Conservation (phyloP, 2,888 invertebrate genomes). For the Drosophila mercatorum region DNA sequence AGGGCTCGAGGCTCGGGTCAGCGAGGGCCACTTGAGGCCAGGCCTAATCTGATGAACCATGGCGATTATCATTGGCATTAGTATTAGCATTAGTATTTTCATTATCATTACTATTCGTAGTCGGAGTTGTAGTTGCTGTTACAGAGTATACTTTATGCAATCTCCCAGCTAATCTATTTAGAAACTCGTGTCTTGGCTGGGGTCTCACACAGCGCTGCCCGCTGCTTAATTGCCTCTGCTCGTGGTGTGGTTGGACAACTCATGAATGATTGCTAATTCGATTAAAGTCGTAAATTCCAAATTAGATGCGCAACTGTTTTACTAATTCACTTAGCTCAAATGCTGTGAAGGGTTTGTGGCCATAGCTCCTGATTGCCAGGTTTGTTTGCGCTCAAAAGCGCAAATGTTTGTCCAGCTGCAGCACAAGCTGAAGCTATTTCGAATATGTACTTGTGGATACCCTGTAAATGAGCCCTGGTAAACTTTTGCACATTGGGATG, state of each 20-base stretch:
- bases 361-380: neutral
- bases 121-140: too few species aligned
- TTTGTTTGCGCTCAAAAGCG: neutral
- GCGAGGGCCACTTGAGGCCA: neutral
- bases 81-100: neutral
- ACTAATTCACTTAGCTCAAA: conserved; percentile 5
- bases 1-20: neutral
- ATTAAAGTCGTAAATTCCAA: conserved; percentile 1
- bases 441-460: neutral
- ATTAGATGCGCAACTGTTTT: neutral
- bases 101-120: conserved; percentile 40
- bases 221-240: neutral
- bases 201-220: neutral
- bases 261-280: conserved; percentile 1
- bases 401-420: neutral
- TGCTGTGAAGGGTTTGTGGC: neutral
- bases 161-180: neutral
- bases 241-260: neutral
- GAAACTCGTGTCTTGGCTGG: neutral
- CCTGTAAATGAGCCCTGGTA: neutral
- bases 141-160: neutral
- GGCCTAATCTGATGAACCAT: conserved; percentile 7
- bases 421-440: too few species aligned
- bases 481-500: too few species aligned
- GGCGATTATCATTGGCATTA: neutral